Conservation (phyloP, 2,888 invertebrate species). For the Xanthia togata region DNA sequence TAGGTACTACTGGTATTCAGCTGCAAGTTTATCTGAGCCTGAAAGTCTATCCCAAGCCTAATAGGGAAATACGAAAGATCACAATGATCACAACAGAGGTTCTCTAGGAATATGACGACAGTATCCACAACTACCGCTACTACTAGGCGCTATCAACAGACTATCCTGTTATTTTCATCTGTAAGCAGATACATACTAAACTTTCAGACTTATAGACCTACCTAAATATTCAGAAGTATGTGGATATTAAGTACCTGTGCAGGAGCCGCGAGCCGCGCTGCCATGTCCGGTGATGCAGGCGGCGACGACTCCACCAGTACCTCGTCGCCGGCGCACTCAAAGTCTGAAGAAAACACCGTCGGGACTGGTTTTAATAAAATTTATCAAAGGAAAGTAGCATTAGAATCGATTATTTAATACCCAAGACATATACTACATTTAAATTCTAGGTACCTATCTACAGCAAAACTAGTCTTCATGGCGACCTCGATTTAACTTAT, state of each 20-base stretch:
- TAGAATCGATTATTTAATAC: conserved; percentile 18
- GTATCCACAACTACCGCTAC: not conserved
- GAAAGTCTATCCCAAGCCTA: not conserved
- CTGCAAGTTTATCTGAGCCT: not conserved
- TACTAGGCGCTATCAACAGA: not conserved
- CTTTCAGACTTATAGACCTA: not conserved
- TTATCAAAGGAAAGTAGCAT: conserved; percentile 20
- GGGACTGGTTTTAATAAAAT: conserved; percentile 33
- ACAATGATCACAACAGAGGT: no score
- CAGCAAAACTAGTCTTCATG: conserved; percentile 13
- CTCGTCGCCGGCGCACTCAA: conserved; percentile 90
- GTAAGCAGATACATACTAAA: not conserved
- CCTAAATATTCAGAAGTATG: not conserved
- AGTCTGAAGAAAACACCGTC: conserved; percentile 79
- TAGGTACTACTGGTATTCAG: not conserved
- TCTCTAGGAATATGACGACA: not conserved
- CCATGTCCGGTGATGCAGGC: conserved; percentile 87
- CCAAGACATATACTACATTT: not conserved
- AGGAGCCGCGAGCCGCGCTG: conserved; percentile 86
- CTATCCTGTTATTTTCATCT: not conserved
- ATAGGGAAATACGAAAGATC: not conserved
- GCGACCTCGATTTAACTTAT: conserved; percentile 36
- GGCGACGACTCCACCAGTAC: conserved; percentile 89
- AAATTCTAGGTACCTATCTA: conserved; percentile 1
- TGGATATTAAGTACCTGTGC: conserved; percentile 78